Conservation (phyloP, 2,888 invertebrate genomes). For the Leucania comma region DNA sequence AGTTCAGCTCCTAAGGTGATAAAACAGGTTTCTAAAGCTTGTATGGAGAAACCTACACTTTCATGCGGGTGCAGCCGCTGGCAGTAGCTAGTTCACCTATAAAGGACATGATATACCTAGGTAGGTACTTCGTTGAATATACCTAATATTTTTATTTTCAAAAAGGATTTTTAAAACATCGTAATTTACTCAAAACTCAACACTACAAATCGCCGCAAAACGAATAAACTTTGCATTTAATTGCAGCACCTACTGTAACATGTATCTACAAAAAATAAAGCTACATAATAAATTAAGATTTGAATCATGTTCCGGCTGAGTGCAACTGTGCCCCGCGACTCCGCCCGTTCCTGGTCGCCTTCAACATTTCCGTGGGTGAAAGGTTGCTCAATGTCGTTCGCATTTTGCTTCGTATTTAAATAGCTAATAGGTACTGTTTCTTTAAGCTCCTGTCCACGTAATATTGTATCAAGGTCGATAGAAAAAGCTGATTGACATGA, state of each 20-base stretch:
- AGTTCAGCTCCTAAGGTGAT: no score
- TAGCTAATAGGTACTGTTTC: slow-evolving; percentile 55
- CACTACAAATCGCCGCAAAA: no score
- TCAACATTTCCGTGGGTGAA: slow-evolving; percentile 77
- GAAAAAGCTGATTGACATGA: slow-evolving; percentile 34
- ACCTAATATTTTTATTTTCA: not conserved
- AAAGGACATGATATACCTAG: not conserved
- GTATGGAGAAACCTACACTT: no score
- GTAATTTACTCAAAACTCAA: not conserved
- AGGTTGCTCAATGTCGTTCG: slow-evolving; percentile 78
- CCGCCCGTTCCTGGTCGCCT: slow-evolving; percentile 77
- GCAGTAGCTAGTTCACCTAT: not conserved
- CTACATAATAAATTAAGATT: slow-evolving; percentile 12
- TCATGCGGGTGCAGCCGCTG: no score
- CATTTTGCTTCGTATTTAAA: slow-evolving; percentile 57
- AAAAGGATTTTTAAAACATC: not conserved
- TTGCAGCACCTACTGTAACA: not conserved
- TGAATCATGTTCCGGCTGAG: slow-evolving; percentile 44
- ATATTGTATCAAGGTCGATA: slow-evolving; percentile 59
- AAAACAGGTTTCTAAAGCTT: no score
- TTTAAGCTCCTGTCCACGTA: slow-evolving; percentile 19
- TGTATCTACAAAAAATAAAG: not conserved
- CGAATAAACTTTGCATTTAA: not conserved
- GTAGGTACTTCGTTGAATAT: not conserved
- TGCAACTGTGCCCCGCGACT: slow-evolving; percentile 31